Evolutionary conservation across 1,140 invertebrate species (phyloP).

Genomic region (Wasmannia auropunctata): DNA sequence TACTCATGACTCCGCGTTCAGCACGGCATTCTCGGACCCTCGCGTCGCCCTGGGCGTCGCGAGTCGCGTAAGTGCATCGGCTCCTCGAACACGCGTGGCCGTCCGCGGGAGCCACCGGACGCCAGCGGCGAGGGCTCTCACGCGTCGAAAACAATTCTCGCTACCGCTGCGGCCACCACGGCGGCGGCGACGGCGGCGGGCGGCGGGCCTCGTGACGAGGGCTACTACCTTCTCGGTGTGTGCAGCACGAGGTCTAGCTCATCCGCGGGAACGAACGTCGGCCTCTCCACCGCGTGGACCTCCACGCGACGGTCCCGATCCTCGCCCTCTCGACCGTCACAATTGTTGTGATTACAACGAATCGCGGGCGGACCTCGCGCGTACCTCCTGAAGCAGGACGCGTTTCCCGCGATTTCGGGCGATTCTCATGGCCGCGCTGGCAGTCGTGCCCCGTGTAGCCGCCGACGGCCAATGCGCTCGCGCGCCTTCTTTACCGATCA

Average conservation of each 20-base stretch:
- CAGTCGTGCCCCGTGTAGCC: neutral
- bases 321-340: neutral
- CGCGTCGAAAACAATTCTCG: conserved; percentile 61
- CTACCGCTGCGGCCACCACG: conserved; percentile 64
- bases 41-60: no score
- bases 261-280: neutral
- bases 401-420: conserved; percentile 74
- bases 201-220: conserved; percentile 59
- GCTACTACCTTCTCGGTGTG: conserved; percentile 49
- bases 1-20: conserved; percentile 59
- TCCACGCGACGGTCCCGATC: neutral
- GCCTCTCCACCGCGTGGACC: neutral
- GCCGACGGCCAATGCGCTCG: neutral
- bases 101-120: neutral
- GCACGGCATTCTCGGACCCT: conserved; percentile 45
- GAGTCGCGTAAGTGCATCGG: conserved; percentile 1
- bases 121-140: conserved; percentile 7
- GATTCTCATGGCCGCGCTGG: conserved; percentile 52
- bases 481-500: neutral
- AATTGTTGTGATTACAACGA: conserved; percentile 51
- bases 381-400: conserved; percentile 44
- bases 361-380: conserved; percentile 44
- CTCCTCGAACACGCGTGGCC: neutral
- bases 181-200: conserved; percentile 57
- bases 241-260: neutral